These are phyloP conservation scores for Leptinotarsa texana DNA, from an alignment of 1,140 invertebrate genomes.

Conservation along the genomic window DNA sequence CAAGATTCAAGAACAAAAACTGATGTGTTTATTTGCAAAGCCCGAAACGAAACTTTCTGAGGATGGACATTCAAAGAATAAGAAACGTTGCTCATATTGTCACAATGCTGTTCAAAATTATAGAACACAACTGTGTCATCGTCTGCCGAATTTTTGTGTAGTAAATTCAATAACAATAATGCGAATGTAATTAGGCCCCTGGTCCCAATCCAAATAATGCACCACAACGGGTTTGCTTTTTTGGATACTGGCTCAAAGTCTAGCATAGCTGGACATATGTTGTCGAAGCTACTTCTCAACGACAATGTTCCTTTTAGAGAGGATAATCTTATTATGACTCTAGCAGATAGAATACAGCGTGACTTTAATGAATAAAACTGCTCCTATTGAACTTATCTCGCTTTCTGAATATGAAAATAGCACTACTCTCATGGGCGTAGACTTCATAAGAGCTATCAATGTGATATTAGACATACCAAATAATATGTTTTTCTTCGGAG, in stretches of 20 bases:
- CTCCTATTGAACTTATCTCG: neutral
- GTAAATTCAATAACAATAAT: neutral
- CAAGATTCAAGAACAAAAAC: slow-evolving; percentile 20
- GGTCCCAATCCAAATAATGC: slow-evolving; percentile 5
- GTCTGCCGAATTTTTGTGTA: neutral
- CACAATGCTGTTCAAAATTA: slow-evolving; percentile 2
- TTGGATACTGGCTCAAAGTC: slow-evolving; percentile 13
- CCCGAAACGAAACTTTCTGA: slow-evolving; percentile 1
- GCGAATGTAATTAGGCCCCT: no score
- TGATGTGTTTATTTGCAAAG: slow-evolving; percentile 32
- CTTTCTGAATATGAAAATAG: slow-evolving; percentile 3
- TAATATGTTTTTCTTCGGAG: neutral
- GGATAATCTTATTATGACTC: neutral
- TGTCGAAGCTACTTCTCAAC: neutral
- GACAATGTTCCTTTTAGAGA: neutral
- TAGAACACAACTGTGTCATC: neutral
- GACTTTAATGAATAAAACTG: neutral
- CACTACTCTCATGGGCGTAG: neutral
- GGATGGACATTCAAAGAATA: slow-evolving; percentile 1
- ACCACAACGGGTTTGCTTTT: neutral
- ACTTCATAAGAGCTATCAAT: slow-evolving; percentile 7
- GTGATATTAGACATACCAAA: slow-evolving; percentile 1
- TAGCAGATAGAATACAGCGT: slow-evolving; percentile 4
- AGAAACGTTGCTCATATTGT: slow-evolving; percentile 15
- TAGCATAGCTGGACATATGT: slow-evolving; percentile 1